Percentiles rank a stretch among this genome's conserved stretches.
These are phyloP conservation scores for Myotis pilosus DNA, from an alignment of 2,797 vertebrate species.

Conservation along the genomic window DNA sequence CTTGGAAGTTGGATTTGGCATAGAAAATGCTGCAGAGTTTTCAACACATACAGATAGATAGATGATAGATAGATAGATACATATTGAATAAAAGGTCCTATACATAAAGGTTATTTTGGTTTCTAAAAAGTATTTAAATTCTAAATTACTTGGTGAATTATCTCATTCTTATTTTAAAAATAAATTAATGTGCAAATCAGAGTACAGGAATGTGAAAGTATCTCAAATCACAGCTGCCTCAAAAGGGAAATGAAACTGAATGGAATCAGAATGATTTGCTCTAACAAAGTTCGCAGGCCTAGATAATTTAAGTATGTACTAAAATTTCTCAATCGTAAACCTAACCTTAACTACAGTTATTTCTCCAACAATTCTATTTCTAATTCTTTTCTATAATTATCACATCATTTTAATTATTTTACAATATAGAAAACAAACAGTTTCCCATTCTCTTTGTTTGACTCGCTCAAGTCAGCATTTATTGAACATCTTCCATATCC, in stretches of 20 bases:
- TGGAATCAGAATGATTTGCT: constrained; percentile 1
- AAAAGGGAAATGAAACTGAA: constrained; percentile 50
- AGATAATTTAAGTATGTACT: constrained; percentile 2
- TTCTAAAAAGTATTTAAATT: constrained; percentile 31
- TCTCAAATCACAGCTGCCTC: constrained; percentile 56
- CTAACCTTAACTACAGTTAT: neutral
- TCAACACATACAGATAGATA: neutral
- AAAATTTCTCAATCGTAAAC: neutral
- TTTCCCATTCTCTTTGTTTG: neutral
- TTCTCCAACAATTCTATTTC: neutral
- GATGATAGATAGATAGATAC: neutral
- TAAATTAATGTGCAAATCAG: constrained; percentile 23
- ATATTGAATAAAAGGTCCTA: neutral
- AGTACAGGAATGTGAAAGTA: constrained; percentile 10
- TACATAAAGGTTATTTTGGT: neutral
- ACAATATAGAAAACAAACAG: neutral
- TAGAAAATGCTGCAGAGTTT: neutral
- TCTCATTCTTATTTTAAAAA: constrained; percentile 35
- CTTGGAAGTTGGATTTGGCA: constrained; percentile 44
- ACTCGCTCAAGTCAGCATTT: neutral
- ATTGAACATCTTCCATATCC: neutral
- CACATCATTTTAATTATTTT: neutral
- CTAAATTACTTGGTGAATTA: constrained; percentile 1
- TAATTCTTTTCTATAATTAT: constrained; percentile 3
- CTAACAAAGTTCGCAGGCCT: neutral